A percentile compares a stretch with the other conserved stretches of the same genome.
Conservation (phyloP, 2,797 vertebrate species). For the Clarias fuscus region DNA sequence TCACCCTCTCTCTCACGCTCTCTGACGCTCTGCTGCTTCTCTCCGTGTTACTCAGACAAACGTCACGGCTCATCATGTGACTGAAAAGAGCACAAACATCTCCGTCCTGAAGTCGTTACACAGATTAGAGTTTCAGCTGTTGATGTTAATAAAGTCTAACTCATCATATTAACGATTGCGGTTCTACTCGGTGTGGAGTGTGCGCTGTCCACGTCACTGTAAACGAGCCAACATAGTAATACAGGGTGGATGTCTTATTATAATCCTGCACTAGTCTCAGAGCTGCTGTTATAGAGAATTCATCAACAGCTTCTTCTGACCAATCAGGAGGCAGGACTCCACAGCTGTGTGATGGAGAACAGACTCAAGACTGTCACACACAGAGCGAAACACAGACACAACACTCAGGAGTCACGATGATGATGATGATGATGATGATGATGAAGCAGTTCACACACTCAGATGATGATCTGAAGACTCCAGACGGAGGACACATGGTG, state of each 20-base stretch:
- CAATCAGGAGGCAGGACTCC: background rate
- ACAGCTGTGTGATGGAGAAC: background rate
- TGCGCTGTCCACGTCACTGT: too few species aligned
- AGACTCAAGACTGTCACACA: background rate
- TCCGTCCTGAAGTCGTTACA: background rate
- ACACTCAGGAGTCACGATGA: background rate
- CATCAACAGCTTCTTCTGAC: background rate
- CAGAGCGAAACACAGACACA: background rate
- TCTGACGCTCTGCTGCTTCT: background rate
- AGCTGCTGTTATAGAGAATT: background rate
- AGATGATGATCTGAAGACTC: background rate
- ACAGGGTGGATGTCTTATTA: background rate
- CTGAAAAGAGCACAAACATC: background rate
- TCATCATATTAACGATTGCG: too few species aligned
- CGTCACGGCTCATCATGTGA: background rate
- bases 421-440: background rate
- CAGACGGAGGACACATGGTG: conserved; percentile 32
- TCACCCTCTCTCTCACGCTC: background rate
- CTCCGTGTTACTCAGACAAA: too few species aligned
- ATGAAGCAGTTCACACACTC: background rate
- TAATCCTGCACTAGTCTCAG: background rate
- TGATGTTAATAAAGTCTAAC: background rate
- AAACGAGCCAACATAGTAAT: too few species aligned
- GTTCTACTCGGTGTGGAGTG: too few species aligned
- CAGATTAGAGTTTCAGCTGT: background rate